Evolutionary conservation across 1,140 invertebrate species (phyloP).

Genomic region (Zaprionus camerounensis): DNA sequence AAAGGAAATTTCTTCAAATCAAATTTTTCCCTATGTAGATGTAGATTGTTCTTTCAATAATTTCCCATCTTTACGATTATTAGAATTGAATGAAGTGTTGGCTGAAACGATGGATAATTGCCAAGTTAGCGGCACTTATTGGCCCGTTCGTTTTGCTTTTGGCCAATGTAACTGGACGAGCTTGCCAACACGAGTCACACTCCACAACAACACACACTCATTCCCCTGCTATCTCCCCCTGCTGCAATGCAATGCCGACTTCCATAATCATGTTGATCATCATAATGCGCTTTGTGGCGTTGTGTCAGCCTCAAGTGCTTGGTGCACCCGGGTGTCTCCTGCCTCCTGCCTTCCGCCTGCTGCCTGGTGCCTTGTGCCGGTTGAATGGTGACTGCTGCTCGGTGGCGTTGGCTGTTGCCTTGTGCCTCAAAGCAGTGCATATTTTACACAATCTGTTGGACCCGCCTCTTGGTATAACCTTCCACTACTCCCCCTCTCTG

Average conservation of each 20-base stretch:
- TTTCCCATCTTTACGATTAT: constrained; percentile 15
- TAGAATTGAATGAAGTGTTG: constrained; percentile 14
- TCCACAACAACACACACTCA: background rate
- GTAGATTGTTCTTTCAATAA: background rate
- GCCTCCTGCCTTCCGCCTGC: constrained; percentile 27
- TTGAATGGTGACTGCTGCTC: constrained; percentile 22
- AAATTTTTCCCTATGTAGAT: background rate
- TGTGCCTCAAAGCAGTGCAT: constrained; percentile 63
- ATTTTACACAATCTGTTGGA: constrained; percentile 73
- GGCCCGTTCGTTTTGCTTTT: constrained; percentile 9
- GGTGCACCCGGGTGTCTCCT: constrained; percentile 34
- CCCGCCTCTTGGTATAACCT: background rate
- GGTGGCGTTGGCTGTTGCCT: constrained; percentile 15
- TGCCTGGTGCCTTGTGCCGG: background rate
- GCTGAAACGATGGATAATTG: constrained; percentile 17
- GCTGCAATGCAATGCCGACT: constrained; percentile 6
- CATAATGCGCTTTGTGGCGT: constrained; percentile 78
- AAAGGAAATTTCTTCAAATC: too few species aligned
- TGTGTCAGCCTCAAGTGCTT: constrained; percentile 70
- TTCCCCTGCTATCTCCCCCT: background rate
- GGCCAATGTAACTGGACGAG: constrained; percentile 7
- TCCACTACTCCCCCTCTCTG: background rate
- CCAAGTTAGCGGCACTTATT: constrained; percentile 26
- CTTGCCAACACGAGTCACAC: constrained; percentile 20
- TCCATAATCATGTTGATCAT: constrained; percentile 69